Percentiles rank a stretch among this genome's conserved stretches.
phyloP scores from a whole-genome alignment of 2,888 invertebrate genomes.

The Cryptus viduatorius region DNA sequence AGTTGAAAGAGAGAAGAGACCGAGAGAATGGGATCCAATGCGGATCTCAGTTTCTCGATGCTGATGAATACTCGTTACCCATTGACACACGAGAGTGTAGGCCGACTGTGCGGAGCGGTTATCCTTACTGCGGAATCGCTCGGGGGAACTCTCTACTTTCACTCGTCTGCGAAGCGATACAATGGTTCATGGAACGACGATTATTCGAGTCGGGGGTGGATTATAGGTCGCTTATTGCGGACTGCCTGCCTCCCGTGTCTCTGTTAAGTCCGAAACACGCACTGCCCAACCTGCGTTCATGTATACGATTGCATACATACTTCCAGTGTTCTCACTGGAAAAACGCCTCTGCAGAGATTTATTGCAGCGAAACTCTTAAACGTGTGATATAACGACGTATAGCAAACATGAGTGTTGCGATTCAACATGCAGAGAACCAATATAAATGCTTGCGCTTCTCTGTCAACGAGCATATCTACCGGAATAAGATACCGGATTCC shows the following conservation, averaged over 20 bases:
- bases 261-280: constrained; percentile 24
- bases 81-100: constrained; percentile 71
- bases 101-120: constrained; percentile 60
- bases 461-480: neutral
- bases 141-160: constrained; percentile 67
- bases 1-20: constrained; percentile 45
- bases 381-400: neutral
- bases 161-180: constrained; percentile 75
- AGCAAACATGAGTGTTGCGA: neutral
- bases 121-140: constrained; percentile 74
- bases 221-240: constrained; percentile 80
- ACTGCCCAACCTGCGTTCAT: neutral
- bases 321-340: neutral
- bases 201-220: constrained; percentile 82
- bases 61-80: constrained; percentile 66
- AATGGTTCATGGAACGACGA: constrained; percentile 79
- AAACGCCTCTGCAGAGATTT: neutral
- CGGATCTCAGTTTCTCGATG: constrained; percentile 44
- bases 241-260: constrained; percentile 38
- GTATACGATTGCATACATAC: neutral
- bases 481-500: neutral
- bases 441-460: neutral
- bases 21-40: constrained; percentile 12
- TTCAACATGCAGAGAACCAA: neutral
- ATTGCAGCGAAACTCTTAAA: neutral